Evolutionary conservation across 2,888 invertebrate species (phyloP).

Genomic region (Timandra comae): DNA sequence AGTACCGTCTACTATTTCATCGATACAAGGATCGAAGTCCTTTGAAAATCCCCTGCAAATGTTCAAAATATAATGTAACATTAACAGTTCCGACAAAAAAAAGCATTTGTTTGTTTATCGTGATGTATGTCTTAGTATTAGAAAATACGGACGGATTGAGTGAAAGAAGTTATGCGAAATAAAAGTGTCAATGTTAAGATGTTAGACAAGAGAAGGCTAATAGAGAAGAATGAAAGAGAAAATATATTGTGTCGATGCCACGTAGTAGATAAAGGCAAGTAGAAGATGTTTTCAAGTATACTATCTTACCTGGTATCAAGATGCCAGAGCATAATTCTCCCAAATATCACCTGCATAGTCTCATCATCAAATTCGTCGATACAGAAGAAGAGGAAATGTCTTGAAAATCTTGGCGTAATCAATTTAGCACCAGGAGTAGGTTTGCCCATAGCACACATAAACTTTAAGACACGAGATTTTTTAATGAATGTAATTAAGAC

Average conservation of each 20-base stretch:
- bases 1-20: constrained; percentile 91
- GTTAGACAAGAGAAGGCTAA: no score
- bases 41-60: constrained; percentile 90
- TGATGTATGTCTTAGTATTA: not conserved
- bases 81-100: constrained; percentile 1
- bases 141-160: no score
- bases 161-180: no score
- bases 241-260: no score
- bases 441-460: constrained; percentile 90
- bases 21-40: constrained; percentile 94
- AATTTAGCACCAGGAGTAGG: constrained; percentile 89
- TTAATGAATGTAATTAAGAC: no score
- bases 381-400: constrained; percentile 90
- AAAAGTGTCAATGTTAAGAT: no score
- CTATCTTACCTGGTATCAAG: constrained; percentile 91
- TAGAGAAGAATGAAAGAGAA: no score
- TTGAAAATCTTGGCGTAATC: constrained; percentile 88
- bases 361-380: constrained; percentile 94
- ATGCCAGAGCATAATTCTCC: constrained; percentile 95
- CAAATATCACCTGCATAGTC: constrained; percentile 89
- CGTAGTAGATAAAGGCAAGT: no score
- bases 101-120: constrained; percentile 1
- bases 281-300: no score
- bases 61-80: not conserved
- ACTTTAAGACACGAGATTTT: no score